Evolutionary conservation across 2,888 invertebrate genomes (phyloP), one percentile per base, ranked within the genome.

Genomic region (Orthonevra nobilis): DNA sequence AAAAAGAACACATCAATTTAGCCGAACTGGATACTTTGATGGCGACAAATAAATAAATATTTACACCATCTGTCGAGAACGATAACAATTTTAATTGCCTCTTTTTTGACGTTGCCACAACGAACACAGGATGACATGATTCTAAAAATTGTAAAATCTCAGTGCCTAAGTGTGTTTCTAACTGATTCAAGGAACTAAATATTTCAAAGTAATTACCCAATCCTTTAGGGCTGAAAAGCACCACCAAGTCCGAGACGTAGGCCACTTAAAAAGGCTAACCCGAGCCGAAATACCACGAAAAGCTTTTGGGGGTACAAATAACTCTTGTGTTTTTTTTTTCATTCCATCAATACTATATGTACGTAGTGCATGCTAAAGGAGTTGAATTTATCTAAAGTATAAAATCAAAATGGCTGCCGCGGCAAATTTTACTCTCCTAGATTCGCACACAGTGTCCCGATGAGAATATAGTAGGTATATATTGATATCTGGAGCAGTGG

Each of bases 391-490:
- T 81, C 81, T 74, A 66, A 75, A 81, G 75, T 81, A 81, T 68
- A 70, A 83, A 83, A 82, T 82, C 83, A 83, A 83, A 83, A 83
- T 83, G 83, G 83, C 83, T 81, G 83, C 81, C 83, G 83, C 83
- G 83, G 72, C 64, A 77, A 72, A 61, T 75, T 66, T 69, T 30
- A 60, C 50, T 73, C 69, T 72, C 44, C 38, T 44, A 44, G 20
- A 56, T 36, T 36, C 46, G 32, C 20, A 32, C 12, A 58, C 19
- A 56, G 32, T 3, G 26, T 56, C 58, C 48, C 40, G 36, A 46
- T 56, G 36, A 34, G 64, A 42, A 52, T 64, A 20, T 10, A 32
- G 42, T 60, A 46, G 20, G 36, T 44, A 60, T 58, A 66, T 77
- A 77, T 72, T 66, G 64, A 72, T 60, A 77, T 64, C 63, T 77